Evolutionary conservation across 2,888 invertebrate species (phyloP).

Genomic region (Schizotus pectinicornis): DNA sequence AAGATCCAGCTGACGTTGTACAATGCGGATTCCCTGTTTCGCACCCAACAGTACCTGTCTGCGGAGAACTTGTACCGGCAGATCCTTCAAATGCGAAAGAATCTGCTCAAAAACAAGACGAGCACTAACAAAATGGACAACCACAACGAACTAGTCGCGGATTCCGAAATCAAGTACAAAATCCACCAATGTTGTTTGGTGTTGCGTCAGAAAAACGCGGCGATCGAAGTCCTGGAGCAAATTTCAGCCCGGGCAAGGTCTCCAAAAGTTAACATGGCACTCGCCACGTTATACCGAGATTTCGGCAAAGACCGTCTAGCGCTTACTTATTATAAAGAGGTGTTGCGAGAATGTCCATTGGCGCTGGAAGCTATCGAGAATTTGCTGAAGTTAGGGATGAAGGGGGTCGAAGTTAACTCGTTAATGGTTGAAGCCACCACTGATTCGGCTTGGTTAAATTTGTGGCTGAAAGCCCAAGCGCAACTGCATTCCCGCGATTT

Average conservation of each 20-base stretch:
- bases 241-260: constrained; percentile 71
- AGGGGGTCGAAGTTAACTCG: constrained; percentile 75
- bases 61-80: constrained; percentile 72
- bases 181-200: constrained; percentile 73
- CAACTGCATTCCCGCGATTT: constrained; percentile 73
- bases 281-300: constrained; percentile 75
- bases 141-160: constrained; percentile 63
- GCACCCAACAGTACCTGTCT: constrained; percentile 69
- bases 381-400: constrained; percentile 70
- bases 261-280: constrained; percentile 76
- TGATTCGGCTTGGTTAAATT: constrained; percentile 64
- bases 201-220: constrained; percentile 69
- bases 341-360: constrained; percentile 72
- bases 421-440: constrained; percentile 66
- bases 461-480: constrained; percentile 70
- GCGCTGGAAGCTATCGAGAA: constrained; percentile 78
- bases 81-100: constrained; percentile 70
- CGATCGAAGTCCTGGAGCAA: constrained; percentile 62
- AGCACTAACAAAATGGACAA: constrained; percentile 58
- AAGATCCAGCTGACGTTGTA: constrained; percentile 74
- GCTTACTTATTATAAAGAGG: constrained; percentile 78
- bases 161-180: constrained; percentile 75
- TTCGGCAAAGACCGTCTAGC: constrained; percentile 75
- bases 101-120: constrained; percentile 62
- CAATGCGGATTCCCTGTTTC: constrained; percentile 73